A percentile compares a stretch with the other conserved stretches of the same genome.
Conservation (phyloP, 2,113 vertebrate genomes). For the Cyanoliseus patagonus region DNA sequence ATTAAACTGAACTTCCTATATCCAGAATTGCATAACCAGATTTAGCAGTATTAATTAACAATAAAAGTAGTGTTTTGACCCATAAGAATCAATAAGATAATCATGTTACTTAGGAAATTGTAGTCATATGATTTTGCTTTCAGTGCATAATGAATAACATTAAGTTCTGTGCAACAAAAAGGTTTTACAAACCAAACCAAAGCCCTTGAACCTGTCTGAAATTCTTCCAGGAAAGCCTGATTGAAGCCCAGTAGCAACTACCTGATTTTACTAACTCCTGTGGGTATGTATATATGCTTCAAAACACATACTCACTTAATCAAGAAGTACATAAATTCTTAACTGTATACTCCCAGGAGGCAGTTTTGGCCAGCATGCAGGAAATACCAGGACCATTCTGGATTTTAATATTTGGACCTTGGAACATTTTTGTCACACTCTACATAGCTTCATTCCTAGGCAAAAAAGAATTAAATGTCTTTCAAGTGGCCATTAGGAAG, state of each 20-base stretch:
- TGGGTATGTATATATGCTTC: background rate
- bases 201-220: background rate
- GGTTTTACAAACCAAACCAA: slow-evolving; percentile 24
- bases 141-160: slow-evolving; percentile 50
- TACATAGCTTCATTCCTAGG: slow-evolving; percentile 46
- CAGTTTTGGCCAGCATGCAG: background rate
- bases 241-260: background rate
- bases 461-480: slow-evolving; percentile 25
- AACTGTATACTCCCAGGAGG: background rate
- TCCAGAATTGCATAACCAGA: slow-evolving; percentile 71
- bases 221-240: background rate
- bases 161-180: slow-evolving; percentile 40
- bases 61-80: slow-evolving; percentile 72
- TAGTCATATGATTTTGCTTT: slow-evolving; percentile 74
- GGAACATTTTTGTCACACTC: slow-evolving; percentile 64
- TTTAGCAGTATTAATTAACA: slow-evolving; percentile 75
- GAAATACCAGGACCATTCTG: slow-evolving; percentile 9
- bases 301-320: background rate
- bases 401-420: slow-evolving; percentile 49
- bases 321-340: background rate
- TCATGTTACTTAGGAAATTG: slow-evolving; percentile 67
- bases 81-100: slow-evolving; percentile 70
- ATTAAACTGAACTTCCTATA: slow-evolving; percentile 65
- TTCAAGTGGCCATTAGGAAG: slow-evolving; percentile 71
- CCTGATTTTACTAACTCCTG: background rate